Percentiles rank a stretch among this genome's conserved stretches.
These are phyloP conservation scores for Lutjanus campechanus DNA, from an alignment of 2,797 vertebrate species.

Conservation along the genomic window DNA sequence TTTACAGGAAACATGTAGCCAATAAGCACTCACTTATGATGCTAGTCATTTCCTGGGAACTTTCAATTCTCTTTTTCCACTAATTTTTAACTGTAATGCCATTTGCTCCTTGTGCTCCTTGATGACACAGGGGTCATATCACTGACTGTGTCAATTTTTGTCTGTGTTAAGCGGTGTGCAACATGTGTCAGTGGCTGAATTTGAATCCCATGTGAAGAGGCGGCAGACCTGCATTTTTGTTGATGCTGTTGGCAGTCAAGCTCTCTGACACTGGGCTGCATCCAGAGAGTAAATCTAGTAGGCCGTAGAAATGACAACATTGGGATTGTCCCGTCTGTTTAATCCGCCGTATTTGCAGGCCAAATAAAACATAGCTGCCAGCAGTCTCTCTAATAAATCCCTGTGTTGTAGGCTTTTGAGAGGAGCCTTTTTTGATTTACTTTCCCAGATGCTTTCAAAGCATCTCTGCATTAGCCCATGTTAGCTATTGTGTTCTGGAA, in stretches of 20 bases:
- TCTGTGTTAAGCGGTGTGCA: neutral
- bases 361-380: slow-evolving; percentile 12
- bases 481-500: slow-evolving; percentile 15
- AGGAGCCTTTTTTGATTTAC: neutral
- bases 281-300: slow-evolving; percentile 12
- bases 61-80: neutral
- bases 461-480: neutral
- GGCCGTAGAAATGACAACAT: neutral
- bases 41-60: no score
- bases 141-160: neutral
- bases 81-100: neutral
- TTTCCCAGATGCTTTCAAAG: slow-evolving; percentile 1
- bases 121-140: neutral
- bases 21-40: no score
- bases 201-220: slow-evolving; percentile 4
- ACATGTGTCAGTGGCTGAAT: neutral
- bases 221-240: neutral
- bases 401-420: slow-evolving; percentile 9
- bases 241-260: neutral
- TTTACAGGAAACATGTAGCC: no score
- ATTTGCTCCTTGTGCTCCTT: slow-evolving; percentile 7
- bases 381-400: neutral
- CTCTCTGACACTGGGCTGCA: neutral
- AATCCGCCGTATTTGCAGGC: slow-evolving; percentile 1
- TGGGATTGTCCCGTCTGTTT: neutral